Percentiles rank a stretch among this genome's conserved stretches.
Conservation (phyloP, 2,888 invertebrate species). For the Drosophila hamatofila region DNA sequence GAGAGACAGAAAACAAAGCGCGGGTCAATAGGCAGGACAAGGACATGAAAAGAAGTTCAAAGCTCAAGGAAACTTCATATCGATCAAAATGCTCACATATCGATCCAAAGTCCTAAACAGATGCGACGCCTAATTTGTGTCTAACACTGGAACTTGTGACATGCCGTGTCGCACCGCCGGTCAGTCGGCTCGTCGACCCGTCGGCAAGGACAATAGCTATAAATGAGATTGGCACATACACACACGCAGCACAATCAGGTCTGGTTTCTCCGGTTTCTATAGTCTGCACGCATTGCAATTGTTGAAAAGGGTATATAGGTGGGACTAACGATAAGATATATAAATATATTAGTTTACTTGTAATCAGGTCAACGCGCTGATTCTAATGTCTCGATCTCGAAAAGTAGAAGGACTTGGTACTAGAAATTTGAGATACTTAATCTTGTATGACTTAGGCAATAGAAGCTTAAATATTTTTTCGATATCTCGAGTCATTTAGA, state of each 20-base stretch:
- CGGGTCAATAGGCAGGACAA: conserved; percentile 61
- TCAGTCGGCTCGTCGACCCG: conserved; percentile 37
- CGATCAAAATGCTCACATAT: conserved; percentile 57
- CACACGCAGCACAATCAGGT: conserved; percentile 17
- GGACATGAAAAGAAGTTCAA: conserved; percentile 72
- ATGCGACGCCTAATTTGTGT: conserved; percentile 70
- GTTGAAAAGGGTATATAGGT: background rate
- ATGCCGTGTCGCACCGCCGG: conserved; percentile 58
- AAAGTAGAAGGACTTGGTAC: background rate
- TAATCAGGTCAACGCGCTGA: background rate
- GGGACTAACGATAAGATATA: too few species aligned
- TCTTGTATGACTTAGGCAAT: background rate
- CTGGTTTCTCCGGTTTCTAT: conserved; percentile 13
- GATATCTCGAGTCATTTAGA: background rate
- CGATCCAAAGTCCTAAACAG: conserved; percentile 62
- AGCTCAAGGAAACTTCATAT: conserved; percentile 70
- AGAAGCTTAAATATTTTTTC: background rate
- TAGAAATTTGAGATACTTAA: background rate
- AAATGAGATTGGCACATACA: conserved; percentile 48
- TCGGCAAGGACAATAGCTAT: conserved; percentile 47
- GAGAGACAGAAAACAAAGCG: background rate
- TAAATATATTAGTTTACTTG: background rate
- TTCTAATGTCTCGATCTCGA: too few species aligned
- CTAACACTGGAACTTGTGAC: conserved; percentile 50
- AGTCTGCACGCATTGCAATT: background rate